Base-by-base conservation (phyloP, 2,888 invertebrate genomes). In the Andrena marginata region DNA sequence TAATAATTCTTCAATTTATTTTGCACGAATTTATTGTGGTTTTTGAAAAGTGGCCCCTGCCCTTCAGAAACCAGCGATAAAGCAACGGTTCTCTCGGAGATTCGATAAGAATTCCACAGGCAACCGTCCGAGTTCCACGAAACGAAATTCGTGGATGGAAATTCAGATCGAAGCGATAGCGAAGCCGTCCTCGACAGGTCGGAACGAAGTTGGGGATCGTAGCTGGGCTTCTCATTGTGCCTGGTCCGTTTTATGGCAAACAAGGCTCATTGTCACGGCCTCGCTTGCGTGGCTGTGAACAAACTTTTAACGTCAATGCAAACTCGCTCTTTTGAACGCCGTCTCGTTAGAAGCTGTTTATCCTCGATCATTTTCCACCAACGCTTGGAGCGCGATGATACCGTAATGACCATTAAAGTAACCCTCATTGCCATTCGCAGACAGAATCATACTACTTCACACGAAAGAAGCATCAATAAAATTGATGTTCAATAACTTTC, bases 271-370 rank as follows among this genome's bases (percentile, higher is more conserved):
- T 60, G 74, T 74, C 60, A n/a, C 33, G 23, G 35, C 49, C 20
- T 49, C 16, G 13, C 8, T 33, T 26, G 8, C 59, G 49, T 16
- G 13, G n/a, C 42, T 42, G 65, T 42, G 62, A 33, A 62, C 62
- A 73, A 73, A 54, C 54, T 67, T 74, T 48, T 20, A 16, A 10
- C 20, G 29, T 59, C 67, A 74, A 74, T 65, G 56, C 56, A 59
- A 42, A 59, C 42, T 29, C 31, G 23, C 59, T 1, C 48, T 49
- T 59, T 67, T 67, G 23, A 29, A 4, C 33, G 42, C 1, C 42
- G 67, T 4, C 42, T 59, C 67, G 10, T 23, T 2, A 42, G 23
- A 67, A 16, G 42, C 42, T 33, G 49, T 69, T 62, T 69, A n/a
- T 35, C 29, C 51, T 42, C 70, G 70, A 23, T 62, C 29, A 35